phyloP scores from a whole-genome alignment of 1,140 invertebrate genomes.

The Charaxes varanes region DNA sequence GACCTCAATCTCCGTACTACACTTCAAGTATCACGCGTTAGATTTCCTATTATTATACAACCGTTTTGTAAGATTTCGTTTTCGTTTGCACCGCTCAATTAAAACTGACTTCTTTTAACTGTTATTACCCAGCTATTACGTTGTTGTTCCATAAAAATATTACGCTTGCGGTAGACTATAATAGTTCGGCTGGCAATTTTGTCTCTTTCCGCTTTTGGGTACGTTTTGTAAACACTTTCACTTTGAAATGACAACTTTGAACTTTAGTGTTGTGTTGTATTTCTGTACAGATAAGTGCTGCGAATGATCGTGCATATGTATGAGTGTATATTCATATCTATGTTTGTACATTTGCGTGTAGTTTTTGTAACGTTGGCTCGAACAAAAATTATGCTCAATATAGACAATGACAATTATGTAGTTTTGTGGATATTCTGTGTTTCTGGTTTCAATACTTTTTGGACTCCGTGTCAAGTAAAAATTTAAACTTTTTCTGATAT shows the following conservation, averaged over 20 bases:
- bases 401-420: too few relatives aligned
- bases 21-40: constrained; percentile 8
- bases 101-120: constrained; percentile 16
- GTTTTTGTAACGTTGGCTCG: too few relatives aligned
- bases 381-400: too few relatives aligned
- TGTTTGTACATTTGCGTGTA: too few relatives aligned
- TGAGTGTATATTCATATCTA: too few relatives aligned
- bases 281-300: too few relatives aligned
- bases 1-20: constrained; percentile 14
- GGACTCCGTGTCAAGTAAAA: too few relatives aligned
- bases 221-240: constrained; percentile 17
- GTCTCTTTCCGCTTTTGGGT: constrained; percentile 15
- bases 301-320: too few relatives aligned
- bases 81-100: constrained; percentile 23
- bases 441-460: too few relatives aligned
- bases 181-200: constrained; percentile 8
- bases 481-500: too few relatives aligned
- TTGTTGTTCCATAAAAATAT: constrained; percentile 14
- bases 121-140: constrained; percentile 11
- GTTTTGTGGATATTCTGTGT: too few relatives aligned
- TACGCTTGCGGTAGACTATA: constrained; percentile 18
- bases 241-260: constrained; percentile 3
- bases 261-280: too few relatives aligned
- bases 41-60: constrained; percentile 20
- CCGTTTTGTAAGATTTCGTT: constrained; percentile 22